Percentiles rank a stretch among this genome's conserved stretches.
Conservation (phyloP, 2,888 invertebrate genomes). For the Plemyria rubiginata region DNA sequence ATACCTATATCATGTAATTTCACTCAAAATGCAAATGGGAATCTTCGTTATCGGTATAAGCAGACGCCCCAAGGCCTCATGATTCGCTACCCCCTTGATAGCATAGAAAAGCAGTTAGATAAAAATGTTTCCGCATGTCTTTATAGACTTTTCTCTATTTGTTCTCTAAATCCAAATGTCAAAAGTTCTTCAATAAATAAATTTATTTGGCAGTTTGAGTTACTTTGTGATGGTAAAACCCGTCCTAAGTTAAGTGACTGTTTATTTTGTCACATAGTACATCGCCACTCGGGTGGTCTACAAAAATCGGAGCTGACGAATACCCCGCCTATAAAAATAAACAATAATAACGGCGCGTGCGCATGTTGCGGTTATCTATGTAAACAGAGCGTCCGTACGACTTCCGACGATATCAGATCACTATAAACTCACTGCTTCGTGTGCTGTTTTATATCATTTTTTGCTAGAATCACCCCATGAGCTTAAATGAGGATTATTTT, state of each 20-base stretch:
- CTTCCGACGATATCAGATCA: slow-evolving; percentile 65
- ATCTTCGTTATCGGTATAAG: too few species aligned
- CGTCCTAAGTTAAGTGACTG: background rate
- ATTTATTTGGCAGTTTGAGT: too few species aligned
- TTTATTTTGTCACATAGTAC: slow-evolving; percentile 26
- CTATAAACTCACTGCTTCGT: slow-evolving; percentile 27
- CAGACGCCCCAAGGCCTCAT: too few species aligned
- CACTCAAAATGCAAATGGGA: too few species aligned
- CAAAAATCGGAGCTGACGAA: slow-evolving; percentile 54
- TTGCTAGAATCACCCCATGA: background rate
- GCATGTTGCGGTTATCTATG: slow-evolving; percentile 71
- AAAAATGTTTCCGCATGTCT: too few species aligned
- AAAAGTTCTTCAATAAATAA: too few species aligned
- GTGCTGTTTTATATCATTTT: slow-evolving; percentile 28
- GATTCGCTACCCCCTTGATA: too few species aligned
- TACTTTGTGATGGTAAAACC: too few species aligned
- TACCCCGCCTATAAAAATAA: slow-evolving; percentile 69
- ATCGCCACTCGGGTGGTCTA: slow-evolving; percentile 67
- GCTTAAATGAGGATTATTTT: background rate
- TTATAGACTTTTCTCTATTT: too few species aligned
- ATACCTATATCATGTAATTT: too few species aligned
- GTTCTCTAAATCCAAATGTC: too few species aligned
- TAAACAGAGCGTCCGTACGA: slow-evolving; percentile 77
- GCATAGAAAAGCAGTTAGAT: too few species aligned
- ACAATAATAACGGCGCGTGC: slow-evolving; percentile 71